A percentile compares a stretch with the other conserved stretches of the same genome.
Conservation (phyloP, 2,888 invertebrate species). For the Dione juno region DNA sequence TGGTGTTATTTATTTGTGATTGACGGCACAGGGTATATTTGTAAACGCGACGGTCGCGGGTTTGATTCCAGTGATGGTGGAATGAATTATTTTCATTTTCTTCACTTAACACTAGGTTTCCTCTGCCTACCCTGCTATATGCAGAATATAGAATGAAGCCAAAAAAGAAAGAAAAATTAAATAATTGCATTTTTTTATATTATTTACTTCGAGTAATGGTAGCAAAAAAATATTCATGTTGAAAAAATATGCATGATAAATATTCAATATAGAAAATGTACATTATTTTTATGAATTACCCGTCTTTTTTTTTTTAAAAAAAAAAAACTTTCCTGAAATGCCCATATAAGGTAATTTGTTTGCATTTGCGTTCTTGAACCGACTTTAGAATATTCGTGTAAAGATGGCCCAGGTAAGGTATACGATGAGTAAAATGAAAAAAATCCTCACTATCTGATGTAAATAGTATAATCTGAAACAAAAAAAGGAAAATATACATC, state of each 20-base stretch:
- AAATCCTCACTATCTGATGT: conserved; percentile 71
- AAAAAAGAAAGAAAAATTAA: too few species aligned
- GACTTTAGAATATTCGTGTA: conserved; percentile 34
- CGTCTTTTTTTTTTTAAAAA: conserved; percentile 30
- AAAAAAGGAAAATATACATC: conserved; percentile 35
- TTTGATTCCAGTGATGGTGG: too few species aligned
- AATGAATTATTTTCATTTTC: too few species aligned
- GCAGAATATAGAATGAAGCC: too few species aligned
- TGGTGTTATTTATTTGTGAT: too few species aligned
- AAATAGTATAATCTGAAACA: conserved; percentile 81
- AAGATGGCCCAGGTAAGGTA: conserved; percentile 53
- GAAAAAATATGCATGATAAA: background rate
- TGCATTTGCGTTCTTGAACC: conserved; percentile 27
- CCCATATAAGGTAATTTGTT: conserved; percentile 21
- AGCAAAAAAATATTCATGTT: background rate
- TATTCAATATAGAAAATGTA: background rate
- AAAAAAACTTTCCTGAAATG: conserved; percentile 18
- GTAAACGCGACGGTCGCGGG: too few species aligned
- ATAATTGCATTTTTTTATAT: background rate
- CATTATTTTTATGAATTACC: conserved; percentile 7
- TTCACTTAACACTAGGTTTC: too few species aligned
- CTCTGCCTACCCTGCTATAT: too few species aligned
- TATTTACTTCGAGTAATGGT: too few species aligned
- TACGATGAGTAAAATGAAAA: conserved; percentile 63
- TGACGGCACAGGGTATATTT: too few species aligned